Evolutionary conservation across 2,888 invertebrate genomes (phyloP).

Genomic region (Eubasilissa splendida): DNA sequence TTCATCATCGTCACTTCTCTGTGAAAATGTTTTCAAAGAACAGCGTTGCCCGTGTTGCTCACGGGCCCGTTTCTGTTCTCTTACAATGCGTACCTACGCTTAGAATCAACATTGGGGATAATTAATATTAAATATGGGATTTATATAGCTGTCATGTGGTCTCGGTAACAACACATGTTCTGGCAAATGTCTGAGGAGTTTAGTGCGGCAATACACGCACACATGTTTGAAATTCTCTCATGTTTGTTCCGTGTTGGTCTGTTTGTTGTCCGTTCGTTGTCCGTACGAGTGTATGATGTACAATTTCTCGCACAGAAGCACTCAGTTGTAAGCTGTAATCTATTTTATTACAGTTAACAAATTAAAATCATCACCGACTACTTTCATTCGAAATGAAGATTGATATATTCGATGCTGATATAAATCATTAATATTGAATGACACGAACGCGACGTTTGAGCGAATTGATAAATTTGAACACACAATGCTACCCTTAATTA

Average conservation of each 20-base stretch:
- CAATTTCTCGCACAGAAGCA: neutral
- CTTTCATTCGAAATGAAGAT: neutral
- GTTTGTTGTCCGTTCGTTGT: neutral
- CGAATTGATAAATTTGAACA: no score
- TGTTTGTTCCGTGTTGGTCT: neutral
- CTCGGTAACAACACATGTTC: slow-evolving; percentile 10
- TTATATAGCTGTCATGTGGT: slow-evolving; percentile 6
- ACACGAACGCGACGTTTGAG: no score
- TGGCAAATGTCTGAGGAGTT: slow-evolving; percentile 11
- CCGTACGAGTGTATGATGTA: neutral
- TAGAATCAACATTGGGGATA: neutral
- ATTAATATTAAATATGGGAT: slow-evolving; percentile 14
- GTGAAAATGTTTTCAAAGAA: no score
- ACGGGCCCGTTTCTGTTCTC: neutral
- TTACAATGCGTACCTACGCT: neutral
- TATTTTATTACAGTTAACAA: slow-evolving; percentile 1
- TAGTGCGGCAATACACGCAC: slow-evolving; percentile 1
- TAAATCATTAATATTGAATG: no score
- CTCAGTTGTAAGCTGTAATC: neutral
- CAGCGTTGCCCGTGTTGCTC: neutral
- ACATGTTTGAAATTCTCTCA: slow-evolving; percentile 7
- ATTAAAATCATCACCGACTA: neutral
- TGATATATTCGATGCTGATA: no score
- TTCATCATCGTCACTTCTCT: no score
- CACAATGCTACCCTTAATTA: slow-evolving; percentile 8